phyloP scores from a whole-genome alignment of 2,113 vertebrate genomes.

The Bucco capensis region DNA sequence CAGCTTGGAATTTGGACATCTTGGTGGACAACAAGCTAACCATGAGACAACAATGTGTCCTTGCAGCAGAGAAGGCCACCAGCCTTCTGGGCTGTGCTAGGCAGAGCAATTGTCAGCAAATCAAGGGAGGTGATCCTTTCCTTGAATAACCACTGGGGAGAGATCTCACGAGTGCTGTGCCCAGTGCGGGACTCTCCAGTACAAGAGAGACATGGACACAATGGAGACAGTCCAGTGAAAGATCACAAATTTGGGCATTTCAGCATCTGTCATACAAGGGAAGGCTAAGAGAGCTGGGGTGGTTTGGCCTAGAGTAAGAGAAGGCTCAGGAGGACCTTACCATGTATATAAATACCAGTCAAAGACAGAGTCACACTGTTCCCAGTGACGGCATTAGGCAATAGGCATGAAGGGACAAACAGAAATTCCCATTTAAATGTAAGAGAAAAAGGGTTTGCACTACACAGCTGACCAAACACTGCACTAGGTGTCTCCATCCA shows the following conservation, averaged over 20 bases:
- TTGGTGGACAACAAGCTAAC: background rate
- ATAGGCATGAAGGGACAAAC: background rate
- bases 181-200: background rate
- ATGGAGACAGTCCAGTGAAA: background rate
- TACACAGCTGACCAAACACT: rapidly evolving
- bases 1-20: background rate
- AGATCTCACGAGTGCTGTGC: rapidly evolving
- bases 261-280: background rate
- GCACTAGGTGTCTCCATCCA: background rate
- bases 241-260: background rate
- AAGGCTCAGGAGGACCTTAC: background rate
- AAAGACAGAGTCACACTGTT: background rate
- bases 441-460: background rate
- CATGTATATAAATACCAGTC: background rate
- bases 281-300: background rate
- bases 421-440: background rate
- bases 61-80: background rate
- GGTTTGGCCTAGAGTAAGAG: background rate
- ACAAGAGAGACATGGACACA: background rate
- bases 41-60: background rate
- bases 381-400: rapidly evolving
- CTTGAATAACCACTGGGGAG: background rate
- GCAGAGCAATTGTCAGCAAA: background rate
- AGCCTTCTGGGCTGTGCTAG: background rate
- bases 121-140: background rate